Percentiles rank a stretch among this genome's conserved stretches.
These are phyloP conservation scores for Sylvia atricapilla DNA, from an alignment of 2,113 vertebrate species.

Conservation along the genomic window DNA sequence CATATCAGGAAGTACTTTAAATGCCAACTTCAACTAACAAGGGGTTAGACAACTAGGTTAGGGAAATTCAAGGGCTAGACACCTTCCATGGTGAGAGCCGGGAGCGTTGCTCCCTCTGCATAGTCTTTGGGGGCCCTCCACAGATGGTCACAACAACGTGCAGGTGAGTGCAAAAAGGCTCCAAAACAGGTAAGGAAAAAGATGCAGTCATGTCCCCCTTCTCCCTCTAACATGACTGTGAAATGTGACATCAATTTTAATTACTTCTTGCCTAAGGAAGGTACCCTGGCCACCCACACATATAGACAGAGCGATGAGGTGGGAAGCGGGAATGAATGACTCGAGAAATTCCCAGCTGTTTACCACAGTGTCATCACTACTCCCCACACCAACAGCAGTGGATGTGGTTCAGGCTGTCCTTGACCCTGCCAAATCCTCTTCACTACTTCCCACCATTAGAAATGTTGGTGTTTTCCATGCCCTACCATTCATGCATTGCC, in stretches of 20 bases:
- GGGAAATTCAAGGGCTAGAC: too few relatives aligned
- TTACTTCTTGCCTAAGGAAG: background rate
- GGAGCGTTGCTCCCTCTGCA: too few relatives aligned
- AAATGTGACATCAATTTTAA: background rate
- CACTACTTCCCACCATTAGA: background rate
- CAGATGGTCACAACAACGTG: too few relatives aligned
- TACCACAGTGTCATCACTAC: background rate
- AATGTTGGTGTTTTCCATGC: background rate
- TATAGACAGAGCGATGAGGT: background rate
- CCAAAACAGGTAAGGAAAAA: background rate
- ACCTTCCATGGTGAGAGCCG: too few relatives aligned
- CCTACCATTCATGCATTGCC: background rate
- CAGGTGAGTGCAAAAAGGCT: background rate
- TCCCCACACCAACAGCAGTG: background rate
- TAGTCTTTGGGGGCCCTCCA: too few relatives aligned
- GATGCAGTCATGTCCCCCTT: background rate
- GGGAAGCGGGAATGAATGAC: background rate
- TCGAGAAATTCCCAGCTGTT: conserved; percentile 18
- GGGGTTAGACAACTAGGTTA: too few relatives aligned
- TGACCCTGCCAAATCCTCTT: background rate
- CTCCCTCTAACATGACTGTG: background rate
- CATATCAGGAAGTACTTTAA: too few relatives aligned
- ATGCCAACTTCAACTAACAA: too few relatives aligned
- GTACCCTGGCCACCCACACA: background rate
- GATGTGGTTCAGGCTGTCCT: background rate